Base-by-base conservation (phyloP, 2,113 vertebrate species). In the Lampris megalopsis region DNA sequence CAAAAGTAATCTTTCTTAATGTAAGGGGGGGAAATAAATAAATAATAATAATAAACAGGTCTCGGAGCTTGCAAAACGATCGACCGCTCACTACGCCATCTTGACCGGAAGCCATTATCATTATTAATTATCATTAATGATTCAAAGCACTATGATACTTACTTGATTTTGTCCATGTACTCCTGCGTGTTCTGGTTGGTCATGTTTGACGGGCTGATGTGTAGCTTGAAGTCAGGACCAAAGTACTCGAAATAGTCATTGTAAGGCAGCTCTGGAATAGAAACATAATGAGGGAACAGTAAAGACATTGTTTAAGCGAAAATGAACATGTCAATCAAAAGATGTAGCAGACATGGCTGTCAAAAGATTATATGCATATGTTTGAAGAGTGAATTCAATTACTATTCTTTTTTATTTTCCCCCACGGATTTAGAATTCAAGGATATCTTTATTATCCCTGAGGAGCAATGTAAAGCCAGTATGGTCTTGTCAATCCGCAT, bases 181-280 rank as follows among this genome's bases (percentile, higher is more conserved):
- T 99, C 97, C 0, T 95, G 96, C 9, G 97, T 98, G 83, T 99
- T 99, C 93, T 99, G 97, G 91, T 98, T 98, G 74, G 97, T 98
- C 97, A 98, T 98, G 92, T 98, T 98, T 9, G 97, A 98, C 13
- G 97, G 97, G 68, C 97, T 99, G 93, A 99, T 99, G 91, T 99
- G 97, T 54, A 99, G 96, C 85, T 98, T 98, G 81, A 98, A 98
- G 91, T 98, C 97, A 0, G 97, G 97, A 48, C 97, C 96, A 4
- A 99, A 98, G 92, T 98, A 99, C 91, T 99, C 97, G 13, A 98
- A 98, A 83, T 98, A 98, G 85, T 98, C 97, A 0, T 98, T 98
- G 90, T 98, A 98, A 0, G 97, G 97, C 76, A 98, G 95, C 50
- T 99, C 89, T 90, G 83, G 11, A 79, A 75, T 0, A 66, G 54